Evolutionary conservation across 2,113 vertebrate species (phyloP).

Genomic region (Puntigrus tetrazona): DNA sequence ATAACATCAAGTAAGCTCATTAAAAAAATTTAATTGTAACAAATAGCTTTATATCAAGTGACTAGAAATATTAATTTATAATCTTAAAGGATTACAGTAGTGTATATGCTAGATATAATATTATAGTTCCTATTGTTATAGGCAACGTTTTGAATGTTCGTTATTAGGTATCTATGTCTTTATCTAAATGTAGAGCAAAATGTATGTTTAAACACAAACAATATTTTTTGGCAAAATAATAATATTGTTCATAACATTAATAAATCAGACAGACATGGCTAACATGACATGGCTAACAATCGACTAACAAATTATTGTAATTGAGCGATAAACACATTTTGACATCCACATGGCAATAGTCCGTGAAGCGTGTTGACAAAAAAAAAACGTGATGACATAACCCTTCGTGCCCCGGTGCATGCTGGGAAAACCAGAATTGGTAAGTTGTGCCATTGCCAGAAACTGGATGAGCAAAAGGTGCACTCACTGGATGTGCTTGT

Average conservation of each 20-base stretch:
- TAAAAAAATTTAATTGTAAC: neutral
- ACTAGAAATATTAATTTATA: neutral
- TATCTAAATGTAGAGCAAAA: neutral
- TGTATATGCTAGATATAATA: no score
- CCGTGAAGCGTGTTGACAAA: neutral
- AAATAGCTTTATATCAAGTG: neutral
- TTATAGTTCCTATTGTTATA: neutral
- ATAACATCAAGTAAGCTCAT: neutral
- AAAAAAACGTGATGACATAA: neutral
- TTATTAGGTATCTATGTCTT: neutral
- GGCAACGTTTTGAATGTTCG: neutral
- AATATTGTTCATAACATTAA: no score
- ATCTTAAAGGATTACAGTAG: neutral
- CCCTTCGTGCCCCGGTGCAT: neutral
- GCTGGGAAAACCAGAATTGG: neutral
- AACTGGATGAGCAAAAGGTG: neutral
- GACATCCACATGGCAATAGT: neutral
- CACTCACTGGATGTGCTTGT: neutral
- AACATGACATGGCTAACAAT: no score
- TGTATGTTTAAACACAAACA: neutral
- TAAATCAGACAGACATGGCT: no score
- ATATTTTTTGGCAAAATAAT: neutral
- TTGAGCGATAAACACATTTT: neutral
- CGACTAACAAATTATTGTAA: neutral
- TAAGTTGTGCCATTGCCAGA: neutral